These are phyloP conservation scores for Xerus rutilus DNA, from an alignment of 2,797 vertebrate genomes.

Conservation along the genomic window DNA sequence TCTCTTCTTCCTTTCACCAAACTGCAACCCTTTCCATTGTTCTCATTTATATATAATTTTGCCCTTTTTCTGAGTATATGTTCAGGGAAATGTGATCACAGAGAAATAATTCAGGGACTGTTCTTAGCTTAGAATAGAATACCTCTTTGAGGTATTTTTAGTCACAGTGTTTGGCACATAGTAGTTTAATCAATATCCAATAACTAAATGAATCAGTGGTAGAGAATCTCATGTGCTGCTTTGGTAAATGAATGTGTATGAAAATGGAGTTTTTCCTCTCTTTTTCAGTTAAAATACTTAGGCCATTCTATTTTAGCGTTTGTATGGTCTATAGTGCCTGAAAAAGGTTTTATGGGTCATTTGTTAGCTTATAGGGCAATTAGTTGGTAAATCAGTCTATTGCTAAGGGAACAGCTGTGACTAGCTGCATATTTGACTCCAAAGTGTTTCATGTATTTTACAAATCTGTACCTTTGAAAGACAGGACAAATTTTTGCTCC, in stretches of 20 bases:
- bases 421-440: not conserved
- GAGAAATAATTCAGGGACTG: not conserved
- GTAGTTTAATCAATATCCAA: not conserved
- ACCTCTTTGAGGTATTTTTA: not conserved
- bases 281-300: conserved; percentile 26
- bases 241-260: not conserved
- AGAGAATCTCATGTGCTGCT: not conserved
- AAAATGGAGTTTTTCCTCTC: not conserved
- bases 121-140: not conserved
- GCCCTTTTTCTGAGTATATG: not conserved
- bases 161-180: not conserved
- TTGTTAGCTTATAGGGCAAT: not conserved
- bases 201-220: not conserved
- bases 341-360: not conserved
- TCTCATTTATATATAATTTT: not conserved
- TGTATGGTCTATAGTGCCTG: not conserved
- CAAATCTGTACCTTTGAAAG: not conserved
- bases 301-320: not conserved
- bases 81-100: not conserved
- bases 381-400: not conserved
- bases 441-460: not conserved
- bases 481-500: not conserved
- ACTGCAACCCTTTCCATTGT: not conserved
- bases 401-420: conserved; percentile 37
- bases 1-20: not conserved